Percentiles rank a stretch among this genome's conserved stretches.
Evolutionary conservation across 1,140 invertebrate genomes (phyloP).

Genomic region (Heliconius melpomene): DNA sequence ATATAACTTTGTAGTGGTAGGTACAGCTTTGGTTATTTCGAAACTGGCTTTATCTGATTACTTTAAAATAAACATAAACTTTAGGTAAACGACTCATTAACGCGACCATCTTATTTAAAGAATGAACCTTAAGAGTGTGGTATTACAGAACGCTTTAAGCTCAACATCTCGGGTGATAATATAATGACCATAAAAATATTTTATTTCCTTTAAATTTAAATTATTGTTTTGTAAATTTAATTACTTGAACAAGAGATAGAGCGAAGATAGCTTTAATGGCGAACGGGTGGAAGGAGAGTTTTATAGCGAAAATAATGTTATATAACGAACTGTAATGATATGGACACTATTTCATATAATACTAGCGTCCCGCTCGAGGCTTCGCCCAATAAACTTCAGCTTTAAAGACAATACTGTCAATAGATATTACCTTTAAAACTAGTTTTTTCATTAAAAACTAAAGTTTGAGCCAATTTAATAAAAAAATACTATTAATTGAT

Average conservation of each 20-base stretch:
- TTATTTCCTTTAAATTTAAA: slow-evolving; percentile 6
- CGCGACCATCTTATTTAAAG: neutral
- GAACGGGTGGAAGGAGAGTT: neutral
- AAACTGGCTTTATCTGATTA: slow-evolving; percentile 18
- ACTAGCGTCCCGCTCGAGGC: too few relatives aligned
- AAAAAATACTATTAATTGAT: too few relatives aligned
- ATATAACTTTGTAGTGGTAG: slow-evolving; percentile 17
- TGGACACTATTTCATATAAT: neutral
- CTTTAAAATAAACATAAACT: slow-evolving; percentile 21
- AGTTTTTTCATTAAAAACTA: too few relatives aligned
- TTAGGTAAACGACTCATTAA: slow-evolving; percentile 9
- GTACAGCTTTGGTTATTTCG: slow-evolving; percentile 8
- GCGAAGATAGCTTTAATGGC: neutral
- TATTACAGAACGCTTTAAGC: neutral
- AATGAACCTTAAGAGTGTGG: neutral
- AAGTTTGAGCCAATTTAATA: too few relatives aligned
- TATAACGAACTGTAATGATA: neutral
- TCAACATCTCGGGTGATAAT: neutral
- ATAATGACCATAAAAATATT: neutral
- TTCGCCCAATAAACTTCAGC: too few relatives aligned
- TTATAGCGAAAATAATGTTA: neutral
- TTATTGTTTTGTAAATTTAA: slow-evolving; percentile 6
- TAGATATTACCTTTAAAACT: too few relatives aligned
- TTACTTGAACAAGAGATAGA: slow-evolving; percentile 2
- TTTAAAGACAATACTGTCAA: too few relatives aligned